phyloP scores from a whole-genome alignment of 2,797 vertebrate species.

The Margarornis squamiger region DNA sequence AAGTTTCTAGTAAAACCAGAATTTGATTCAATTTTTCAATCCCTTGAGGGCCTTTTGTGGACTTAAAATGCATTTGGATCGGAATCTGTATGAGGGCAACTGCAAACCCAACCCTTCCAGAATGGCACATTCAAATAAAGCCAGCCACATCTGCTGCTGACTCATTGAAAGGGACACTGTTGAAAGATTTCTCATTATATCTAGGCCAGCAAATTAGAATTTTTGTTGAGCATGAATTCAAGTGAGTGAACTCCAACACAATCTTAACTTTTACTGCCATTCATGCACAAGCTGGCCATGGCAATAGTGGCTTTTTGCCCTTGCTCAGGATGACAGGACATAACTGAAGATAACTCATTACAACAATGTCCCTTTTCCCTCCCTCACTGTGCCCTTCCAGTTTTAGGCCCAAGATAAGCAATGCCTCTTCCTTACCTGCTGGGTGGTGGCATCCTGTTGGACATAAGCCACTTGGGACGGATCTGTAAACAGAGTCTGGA shows the following conservation, averaged over 20 bases:
- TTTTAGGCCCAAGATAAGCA: neutral
- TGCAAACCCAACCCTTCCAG: neutral
- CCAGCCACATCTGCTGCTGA: neutral
- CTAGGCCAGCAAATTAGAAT: neutral
- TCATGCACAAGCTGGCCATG: neutral
- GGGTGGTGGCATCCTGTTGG: slow-evolving; percentile 93
- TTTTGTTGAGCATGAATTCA: neutral
- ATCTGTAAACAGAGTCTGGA: slow-evolving; percentile 92
- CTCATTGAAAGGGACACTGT: neutral
- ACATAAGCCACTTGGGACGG: slow-evolving; percentile 96
- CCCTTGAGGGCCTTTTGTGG: neutral
- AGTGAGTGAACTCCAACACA: neutral
- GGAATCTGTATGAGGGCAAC: neutral
- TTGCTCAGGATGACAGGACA: neutral
- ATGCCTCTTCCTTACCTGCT: slow-evolving; percentile 82
- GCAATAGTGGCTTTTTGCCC: neutral
- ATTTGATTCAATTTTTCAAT: neutral
- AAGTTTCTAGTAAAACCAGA: neutral
- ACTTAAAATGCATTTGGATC: neutral
- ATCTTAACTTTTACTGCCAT: neutral
- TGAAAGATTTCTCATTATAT: neutral
- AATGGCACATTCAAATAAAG: neutral
- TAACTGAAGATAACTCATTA: neutral
- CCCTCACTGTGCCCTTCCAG: neutral
- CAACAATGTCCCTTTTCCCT: neutral